Evolutionary conservation across 2,113 vertebrate genomes (phyloP).

Genomic region (Cavia aperea): DNA sequence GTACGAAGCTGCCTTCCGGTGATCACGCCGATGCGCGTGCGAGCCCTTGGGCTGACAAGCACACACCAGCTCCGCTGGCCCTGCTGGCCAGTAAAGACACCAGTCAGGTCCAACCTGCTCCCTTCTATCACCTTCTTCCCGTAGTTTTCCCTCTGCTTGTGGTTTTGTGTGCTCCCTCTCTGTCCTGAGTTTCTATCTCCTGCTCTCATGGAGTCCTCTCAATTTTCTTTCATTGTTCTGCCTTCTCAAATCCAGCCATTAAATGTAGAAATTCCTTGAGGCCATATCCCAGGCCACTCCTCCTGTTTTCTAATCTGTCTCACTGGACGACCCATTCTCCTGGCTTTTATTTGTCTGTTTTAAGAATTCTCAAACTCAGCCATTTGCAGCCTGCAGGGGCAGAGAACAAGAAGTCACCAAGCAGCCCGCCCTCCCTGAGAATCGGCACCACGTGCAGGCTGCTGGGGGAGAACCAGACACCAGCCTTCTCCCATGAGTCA

Average conservation of each 20-base stretch:
- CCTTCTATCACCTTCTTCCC: not conserved
- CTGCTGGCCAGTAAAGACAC: not conserved
- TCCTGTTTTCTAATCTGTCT: not conserved
- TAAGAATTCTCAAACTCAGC: not conserved
- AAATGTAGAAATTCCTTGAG: not conserved
- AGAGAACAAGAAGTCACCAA: no score
- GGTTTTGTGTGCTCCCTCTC: rapidly evolving
- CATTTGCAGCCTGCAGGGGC: no score
- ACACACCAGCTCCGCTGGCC: no score
- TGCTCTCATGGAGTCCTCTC: no score
- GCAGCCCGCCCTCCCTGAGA: no score
- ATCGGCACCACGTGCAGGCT: no score
- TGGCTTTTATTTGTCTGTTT: not conserved
- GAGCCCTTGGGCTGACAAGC: not conserved
- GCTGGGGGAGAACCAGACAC: no score
- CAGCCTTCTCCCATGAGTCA: no score
- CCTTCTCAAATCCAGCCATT: not conserved
- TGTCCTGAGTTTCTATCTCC: not conserved
- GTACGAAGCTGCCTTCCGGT: not conserved
- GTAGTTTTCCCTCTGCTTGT: not conserved
- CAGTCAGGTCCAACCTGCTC: not conserved
- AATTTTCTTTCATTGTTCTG: not conserved
- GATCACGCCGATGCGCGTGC: not conserved
- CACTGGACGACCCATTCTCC: not conserved
- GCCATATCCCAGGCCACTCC: not conserved